phyloP scores from a whole-genome alignment of 2,113 vertebrate species.

The Ellobius talpinus region DNA sequence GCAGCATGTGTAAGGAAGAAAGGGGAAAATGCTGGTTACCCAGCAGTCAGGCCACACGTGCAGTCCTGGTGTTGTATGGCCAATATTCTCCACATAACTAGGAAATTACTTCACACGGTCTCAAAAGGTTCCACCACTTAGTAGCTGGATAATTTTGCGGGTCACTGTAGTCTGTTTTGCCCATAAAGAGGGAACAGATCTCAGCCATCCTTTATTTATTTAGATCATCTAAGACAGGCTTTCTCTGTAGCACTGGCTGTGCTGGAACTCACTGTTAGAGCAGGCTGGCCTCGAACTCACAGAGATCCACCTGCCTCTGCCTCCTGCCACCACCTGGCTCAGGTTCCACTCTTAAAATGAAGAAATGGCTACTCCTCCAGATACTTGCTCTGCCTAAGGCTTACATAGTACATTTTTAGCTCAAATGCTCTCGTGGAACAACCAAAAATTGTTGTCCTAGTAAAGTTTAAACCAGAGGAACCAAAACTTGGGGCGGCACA shows the following conservation, averaged over 20 bases:
- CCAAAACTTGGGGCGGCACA: constrained; percentile 5
- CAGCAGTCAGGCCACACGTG: background rate
- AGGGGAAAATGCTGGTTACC: background rate
- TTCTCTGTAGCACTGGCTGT: background rate
- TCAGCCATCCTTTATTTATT: background rate
- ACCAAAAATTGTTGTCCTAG: background rate
- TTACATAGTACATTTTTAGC: background rate
- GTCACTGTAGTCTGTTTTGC: background rate
- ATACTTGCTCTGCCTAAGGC: background rate
- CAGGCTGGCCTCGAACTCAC: background rate
- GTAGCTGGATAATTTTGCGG: background rate
- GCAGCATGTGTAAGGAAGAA: background rate
- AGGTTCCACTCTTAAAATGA: background rate
- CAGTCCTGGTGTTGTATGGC: background rate
- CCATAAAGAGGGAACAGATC: background rate
- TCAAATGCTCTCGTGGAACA: background rate
- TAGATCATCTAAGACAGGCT: background rate
- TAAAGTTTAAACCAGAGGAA: constrained; percentile 47
- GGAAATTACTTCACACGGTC: background rate
- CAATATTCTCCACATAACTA: background rate
- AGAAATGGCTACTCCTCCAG: background rate
- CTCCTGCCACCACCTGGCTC: background rate
- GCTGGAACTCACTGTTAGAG: background rate
- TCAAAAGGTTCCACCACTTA: background rate
- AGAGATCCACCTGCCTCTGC: background rate